These are phyloP conservation scores for Pararge aegeria DNA, from an alignment of 1,140 invertebrate species.

Conservation along the genomic window DNA sequence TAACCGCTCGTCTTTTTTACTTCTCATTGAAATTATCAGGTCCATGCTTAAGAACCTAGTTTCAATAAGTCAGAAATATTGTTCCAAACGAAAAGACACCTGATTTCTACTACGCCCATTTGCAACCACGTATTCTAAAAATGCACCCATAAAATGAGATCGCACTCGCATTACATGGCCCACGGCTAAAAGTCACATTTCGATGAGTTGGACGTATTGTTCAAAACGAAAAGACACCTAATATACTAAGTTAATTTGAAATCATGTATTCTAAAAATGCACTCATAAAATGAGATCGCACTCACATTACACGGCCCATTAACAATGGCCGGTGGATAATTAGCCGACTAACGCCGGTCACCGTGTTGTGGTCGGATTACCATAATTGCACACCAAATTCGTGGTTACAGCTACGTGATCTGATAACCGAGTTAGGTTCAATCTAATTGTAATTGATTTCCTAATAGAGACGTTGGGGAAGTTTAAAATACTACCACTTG, in stretches of 20 bases:
- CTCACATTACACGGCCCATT: background rate
- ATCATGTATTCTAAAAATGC: background rate
- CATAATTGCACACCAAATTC: conserved; percentile 33
- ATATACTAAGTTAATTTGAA: too few species aligned
- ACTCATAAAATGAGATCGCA: background rate
- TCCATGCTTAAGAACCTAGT: too few species aligned
- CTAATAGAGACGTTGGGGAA: background rate
- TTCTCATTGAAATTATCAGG: too few species aligned
- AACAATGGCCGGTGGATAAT: conserved; percentile 4
- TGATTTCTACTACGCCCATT: too few species aligned
- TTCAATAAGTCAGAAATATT: too few species aligned
- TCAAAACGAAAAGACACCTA: too few species aligned
- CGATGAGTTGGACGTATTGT: too few species aligned
- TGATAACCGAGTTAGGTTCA: conserved; percentile 11
- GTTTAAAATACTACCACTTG: too few species aligned
- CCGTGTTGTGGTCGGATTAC: conserved; percentile 24
- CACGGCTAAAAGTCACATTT: too few species aligned
- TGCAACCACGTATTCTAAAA: background rate
- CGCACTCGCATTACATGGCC: background rate
- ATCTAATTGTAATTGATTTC: conserved; percentile 11
- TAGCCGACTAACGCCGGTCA: conserved; percentile 6
- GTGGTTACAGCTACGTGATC: conserved; percentile 19
- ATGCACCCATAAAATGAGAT: background rate
- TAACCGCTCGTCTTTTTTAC: too few species aligned
- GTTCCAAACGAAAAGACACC: too few species aligned